Conservation (phyloP, 1,140 invertebrate species). For the Drosophila lowei region DNA sequence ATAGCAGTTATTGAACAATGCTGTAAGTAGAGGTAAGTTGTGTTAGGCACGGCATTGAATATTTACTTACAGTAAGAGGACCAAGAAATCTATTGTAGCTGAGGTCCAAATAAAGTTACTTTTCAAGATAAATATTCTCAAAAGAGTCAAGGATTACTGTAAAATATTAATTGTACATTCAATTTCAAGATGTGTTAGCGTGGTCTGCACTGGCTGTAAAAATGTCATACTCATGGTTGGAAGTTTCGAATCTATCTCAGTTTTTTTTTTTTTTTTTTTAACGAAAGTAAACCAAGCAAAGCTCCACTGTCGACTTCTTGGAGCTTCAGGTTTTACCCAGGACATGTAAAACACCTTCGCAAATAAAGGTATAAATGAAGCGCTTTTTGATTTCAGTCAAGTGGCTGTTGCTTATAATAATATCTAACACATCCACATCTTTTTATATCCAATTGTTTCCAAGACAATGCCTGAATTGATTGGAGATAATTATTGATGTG, state of each 20-base stretch:
- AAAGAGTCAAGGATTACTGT: constrained; percentile 25
- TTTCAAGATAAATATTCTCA: constrained; percentile 41
- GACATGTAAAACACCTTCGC: constrained; percentile 41
- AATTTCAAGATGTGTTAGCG: constrained; percentile 44
- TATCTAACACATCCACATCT: constrained; percentile 23
- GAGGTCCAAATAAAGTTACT: constrained; percentile 49
- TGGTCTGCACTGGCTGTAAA: constrained; percentile 59
- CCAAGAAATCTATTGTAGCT: constrained; percentile 56
- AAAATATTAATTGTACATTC: constrained; percentile 42
- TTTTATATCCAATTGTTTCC: constrained; percentile 27
- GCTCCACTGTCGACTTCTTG: constrained; percentile 42
- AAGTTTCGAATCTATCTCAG: constrained; percentile 46
- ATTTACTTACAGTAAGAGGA: constrained; percentile 26
- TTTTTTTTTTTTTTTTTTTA: too few relatives aligned
- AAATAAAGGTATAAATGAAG: constrained; percentile 51
- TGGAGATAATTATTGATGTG: constrained; percentile 15
- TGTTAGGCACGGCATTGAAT: constrained; percentile 47
- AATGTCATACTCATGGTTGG: constrained; percentile 32
- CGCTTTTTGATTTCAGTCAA: constrained; percentile 36
- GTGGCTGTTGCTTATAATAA: constrained; percentile 31
- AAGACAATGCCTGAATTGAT: constrained; percentile 21
- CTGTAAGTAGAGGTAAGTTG: constrained; percentile 41
- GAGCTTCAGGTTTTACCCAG: constrained; percentile 38
- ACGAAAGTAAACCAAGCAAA: constrained; percentile 45
- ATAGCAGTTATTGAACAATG: constrained; percentile 44